Evolutionary conservation across 1,140 invertebrate genomes (phyloP), one percentile per base, ranked within the genome.

Genomic region (Cecropterus lyciades): DNA sequence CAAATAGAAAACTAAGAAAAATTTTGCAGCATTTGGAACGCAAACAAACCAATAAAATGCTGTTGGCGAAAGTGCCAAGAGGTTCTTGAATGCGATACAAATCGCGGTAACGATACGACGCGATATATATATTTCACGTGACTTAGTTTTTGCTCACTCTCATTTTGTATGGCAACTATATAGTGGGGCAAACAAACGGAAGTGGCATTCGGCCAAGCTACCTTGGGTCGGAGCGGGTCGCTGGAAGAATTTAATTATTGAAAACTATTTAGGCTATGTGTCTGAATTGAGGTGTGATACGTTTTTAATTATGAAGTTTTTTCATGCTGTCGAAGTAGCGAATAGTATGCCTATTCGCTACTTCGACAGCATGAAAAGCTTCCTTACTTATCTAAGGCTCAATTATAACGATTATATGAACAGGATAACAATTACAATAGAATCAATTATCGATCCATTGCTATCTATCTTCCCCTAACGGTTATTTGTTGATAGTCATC

Each of bases 171-270:
- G 69, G 52, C 64, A 42, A 72, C 27, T 42, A 45, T 48, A 30
- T 57, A 77, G 2, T 11, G 52, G 59, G 64, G 77, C 74, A 75
- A 76, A 80, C 55, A 75, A 70, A 72, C 67, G 65, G 40, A 65
- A 72, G 72, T 85, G 84, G 84, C 84, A 76, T 46, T 16, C 51
- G 37, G 84, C 84, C 84, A 85, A 77, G 65, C 63, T 65, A 73
- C 67, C 75, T 73, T 73, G 33, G 53, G 64, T 30, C 51, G 67
- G 73, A 80, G 71, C 70, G 73, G 33, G 65, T 57, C 70, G 70
- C 45, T 64, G 55, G 53, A 79, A 74, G 80, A 85, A 85, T 85
- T 83, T 85, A 80, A 82, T 85, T 82, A 85, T 80, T 77, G 64
- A 80, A 30, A 79, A 78, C 73, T 80, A 81, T 80, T 77, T 70